These are phyloP conservation scores for Ceratitis capitata DNA, from an alignment of 1,140 invertebrate species.

Conservation along the genomic window DNA sequence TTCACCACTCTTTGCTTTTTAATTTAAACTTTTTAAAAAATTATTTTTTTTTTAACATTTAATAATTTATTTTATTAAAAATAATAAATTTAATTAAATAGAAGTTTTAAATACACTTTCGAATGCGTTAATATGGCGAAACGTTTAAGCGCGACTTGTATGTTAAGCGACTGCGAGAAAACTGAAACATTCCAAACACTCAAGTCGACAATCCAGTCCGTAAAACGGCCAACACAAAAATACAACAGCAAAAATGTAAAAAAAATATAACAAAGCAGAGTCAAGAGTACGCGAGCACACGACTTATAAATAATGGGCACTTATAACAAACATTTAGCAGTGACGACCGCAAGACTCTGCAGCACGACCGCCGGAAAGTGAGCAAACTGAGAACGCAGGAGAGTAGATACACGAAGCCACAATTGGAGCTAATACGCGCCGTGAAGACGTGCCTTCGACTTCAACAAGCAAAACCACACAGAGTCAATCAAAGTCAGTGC, in stretches of 20 bases:
- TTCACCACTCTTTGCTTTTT: neutral
- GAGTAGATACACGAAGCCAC: neutral
- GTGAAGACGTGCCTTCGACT: neutral
- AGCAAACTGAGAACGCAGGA: neutral
- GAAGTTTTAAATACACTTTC: neutral
- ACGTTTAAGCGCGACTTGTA: slow-evolving; percentile 27
- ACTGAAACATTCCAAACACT: slow-evolving; percentile 25
- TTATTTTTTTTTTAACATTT: neutral
- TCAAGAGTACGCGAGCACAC: neutral
- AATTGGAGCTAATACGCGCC: neutral
- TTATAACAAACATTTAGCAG: neutral
- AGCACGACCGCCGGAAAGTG: neutral
- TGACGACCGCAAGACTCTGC: neutral
- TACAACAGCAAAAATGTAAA: neutral
- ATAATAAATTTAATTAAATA: neutral
- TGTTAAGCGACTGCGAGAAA: slow-evolving; percentile 24
- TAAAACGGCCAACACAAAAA: slow-evolving; percentile 1
- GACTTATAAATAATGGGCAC: neutral
- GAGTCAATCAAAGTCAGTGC: neutral
- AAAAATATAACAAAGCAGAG: neutral
- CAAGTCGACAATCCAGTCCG: neutral
- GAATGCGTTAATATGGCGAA: neutral
- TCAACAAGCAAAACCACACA: neutral
- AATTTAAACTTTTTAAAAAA: neutral
- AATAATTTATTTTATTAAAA: neutral